phyloP scores from a whole-genome alignment of 1,140 invertebrate genomes.

The Drosophila willistoni region DNA sequence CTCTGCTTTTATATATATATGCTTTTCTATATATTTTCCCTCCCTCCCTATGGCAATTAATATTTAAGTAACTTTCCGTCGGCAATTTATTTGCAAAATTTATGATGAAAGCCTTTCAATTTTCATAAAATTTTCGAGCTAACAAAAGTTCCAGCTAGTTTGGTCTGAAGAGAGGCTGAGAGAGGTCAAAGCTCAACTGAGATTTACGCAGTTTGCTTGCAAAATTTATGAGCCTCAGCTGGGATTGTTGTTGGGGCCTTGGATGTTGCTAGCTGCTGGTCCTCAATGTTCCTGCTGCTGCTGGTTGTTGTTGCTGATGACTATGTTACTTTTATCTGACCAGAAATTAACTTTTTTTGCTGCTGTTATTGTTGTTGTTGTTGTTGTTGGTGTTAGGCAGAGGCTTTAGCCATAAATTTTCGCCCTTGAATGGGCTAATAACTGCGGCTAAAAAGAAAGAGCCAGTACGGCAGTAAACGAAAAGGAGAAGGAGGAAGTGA shows the following conservation, averaged over 20 bases:
- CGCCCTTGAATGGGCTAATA: conserved; percentile 55
- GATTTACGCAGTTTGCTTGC: conserved; percentile 62
- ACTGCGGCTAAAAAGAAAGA: conserved; percentile 21
- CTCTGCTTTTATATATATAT: conserved; percentile 8
- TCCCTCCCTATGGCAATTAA: conserved; percentile 42
- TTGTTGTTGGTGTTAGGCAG: conserved; percentile 22
- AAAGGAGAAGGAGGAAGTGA: conserved; percentile 11
- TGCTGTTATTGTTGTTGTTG: conserved; percentile 29
- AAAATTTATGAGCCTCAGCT: conserved; percentile 63
- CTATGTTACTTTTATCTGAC: conserved; percentile 64
- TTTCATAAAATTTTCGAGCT: conserved; percentile 48
- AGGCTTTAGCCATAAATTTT: conserved; percentile 52
- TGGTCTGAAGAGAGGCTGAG: conserved; percentile 1
- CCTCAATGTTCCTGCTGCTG: neutral
- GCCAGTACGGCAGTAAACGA: conserved; percentile 1
- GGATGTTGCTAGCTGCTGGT: conserved; percentile 3
- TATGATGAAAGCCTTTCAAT: conserved; percentile 67
- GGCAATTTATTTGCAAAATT: conserved; percentile 57
- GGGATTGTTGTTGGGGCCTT: conserved; percentile 25
- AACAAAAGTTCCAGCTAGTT: conserved; percentile 26
- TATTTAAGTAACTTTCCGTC: conserved; percentile 55
- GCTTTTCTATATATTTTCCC: neutral
- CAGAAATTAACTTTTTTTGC: conserved; percentile 56
- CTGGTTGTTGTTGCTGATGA: conserved; percentile 39
- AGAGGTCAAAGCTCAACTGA: conserved; percentile 50